Evolutionary conservation across 2,888 invertebrate genomes (phyloP).

Genomic region (Seira musarum): DNA sequence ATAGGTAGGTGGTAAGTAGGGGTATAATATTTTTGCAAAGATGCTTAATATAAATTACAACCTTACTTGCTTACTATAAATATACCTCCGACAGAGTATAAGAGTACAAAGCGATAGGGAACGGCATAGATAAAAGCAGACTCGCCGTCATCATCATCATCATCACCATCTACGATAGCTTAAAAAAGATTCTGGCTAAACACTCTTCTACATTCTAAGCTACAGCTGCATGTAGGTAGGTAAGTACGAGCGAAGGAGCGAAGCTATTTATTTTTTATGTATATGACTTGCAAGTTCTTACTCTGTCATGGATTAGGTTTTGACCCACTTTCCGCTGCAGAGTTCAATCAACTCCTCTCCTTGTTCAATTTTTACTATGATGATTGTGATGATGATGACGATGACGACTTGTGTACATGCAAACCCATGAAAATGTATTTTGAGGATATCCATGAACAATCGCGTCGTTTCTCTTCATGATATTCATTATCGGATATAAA

Average conservation of each 20-base stretch:
- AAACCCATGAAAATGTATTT: conserved; percentile 26
- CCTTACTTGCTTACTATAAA: too few relatives aligned
- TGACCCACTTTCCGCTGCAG: conserved; percentile 67
- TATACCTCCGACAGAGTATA: too few relatives aligned
- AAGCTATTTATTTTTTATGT: conserved; percentile 27
- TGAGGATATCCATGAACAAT: conserved; percentile 56
- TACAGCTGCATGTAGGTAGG: too few relatives aligned
- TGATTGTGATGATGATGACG: conserved; percentile 11
- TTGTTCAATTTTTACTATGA: conserved; percentile 62
- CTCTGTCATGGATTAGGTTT: conserved; percentile 58
- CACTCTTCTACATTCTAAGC: too few relatives aligned
- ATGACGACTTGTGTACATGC: conserved; percentile 17
- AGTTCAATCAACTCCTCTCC: conserved; percentile 69
- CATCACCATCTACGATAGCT: neutral
- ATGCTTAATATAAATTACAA: too few relatives aligned
- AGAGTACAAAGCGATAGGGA: neutral
- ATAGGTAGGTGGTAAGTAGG: too few relatives aligned
- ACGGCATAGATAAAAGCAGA: conserved; percentile 9
- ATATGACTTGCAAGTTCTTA: conserved; percentile 53
- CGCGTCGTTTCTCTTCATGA: conserved; percentile 38
- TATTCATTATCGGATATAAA: conserved; percentile 27
- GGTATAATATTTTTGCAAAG: too few relatives aligned
- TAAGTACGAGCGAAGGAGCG: neutral
- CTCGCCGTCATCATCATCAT: conserved; percentile 31
- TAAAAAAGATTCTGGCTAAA: too few relatives aligned